Evolutionary conservation across 92 coral and sea anemone genomes (phyloP).

Genomic region (Zoanthus sociatus): DNA sequence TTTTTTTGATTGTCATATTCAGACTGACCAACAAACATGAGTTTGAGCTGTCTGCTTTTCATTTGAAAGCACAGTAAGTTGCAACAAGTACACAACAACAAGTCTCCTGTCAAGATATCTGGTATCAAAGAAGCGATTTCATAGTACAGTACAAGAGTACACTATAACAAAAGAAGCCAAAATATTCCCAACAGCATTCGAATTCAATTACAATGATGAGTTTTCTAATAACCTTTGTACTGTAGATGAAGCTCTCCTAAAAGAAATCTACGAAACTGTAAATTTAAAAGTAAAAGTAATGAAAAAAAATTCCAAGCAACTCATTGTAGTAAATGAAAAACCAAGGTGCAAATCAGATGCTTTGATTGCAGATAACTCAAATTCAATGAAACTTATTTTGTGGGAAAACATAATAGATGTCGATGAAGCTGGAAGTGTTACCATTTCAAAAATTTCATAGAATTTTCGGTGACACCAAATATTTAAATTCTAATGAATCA

Average conservation of each 20-base stretch:
- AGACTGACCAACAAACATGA: slow-evolving; percentile 43
- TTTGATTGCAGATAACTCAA: slow-evolving; percentile 28
- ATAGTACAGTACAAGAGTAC: slow-evolving; percentile 39
- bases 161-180: slow-evolving; percentile 50
- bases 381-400: slow-evolving; percentile 37
- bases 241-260: slow-evolving; percentile 39
- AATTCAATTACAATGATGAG: slow-evolving; percentile 43
- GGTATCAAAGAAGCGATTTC: slow-evolving; percentile 52
- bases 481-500: slow-evolving; percentile 47
- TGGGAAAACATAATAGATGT: slow-evolving; percentile 48
- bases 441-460: slow-evolving; percentile 47
- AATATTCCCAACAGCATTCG: slow-evolving; percentile 40
- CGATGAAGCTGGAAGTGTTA: slow-evolving; percentile 42
- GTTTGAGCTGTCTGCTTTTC: slow-evolving; percentile 56
- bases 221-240: slow-evolving; percentile 54
- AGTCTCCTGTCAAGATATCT: slow-evolving; percentile 29
- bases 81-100: slow-evolving; percentile 29
- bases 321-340: slow-evolving; percentile 26
- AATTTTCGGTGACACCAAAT: slow-evolving; percentile 37
- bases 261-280: slow-evolving; percentile 44
- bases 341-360: slow-evolving; percentile 31
- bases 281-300: slow-evolving; percentile 28
- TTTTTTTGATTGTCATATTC: slow-evolving; percentile 48
- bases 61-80: slow-evolving; percentile 39
- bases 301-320: slow-evolving; percentile 35